Evolutionary conservation across 2,888 invertebrate genomes (phyloP).

Genomic region (Xestoiulus laeticollis): DNA sequence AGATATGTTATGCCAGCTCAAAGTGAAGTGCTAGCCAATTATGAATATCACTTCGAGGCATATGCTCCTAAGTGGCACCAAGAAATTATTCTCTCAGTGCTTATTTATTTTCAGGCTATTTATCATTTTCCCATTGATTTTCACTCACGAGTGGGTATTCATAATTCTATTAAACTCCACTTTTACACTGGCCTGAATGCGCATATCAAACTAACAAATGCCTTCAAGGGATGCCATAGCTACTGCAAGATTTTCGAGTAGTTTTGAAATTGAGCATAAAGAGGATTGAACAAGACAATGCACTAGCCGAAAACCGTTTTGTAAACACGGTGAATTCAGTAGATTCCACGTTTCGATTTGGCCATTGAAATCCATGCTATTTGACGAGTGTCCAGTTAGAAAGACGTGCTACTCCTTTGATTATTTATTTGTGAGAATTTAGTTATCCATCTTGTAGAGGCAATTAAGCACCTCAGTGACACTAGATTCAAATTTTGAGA

Average conservation of each 20-base stretch:
- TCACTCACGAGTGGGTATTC: not conserved
- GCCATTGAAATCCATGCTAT: too few relatives aligned
- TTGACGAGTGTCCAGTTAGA: too few relatives aligned
- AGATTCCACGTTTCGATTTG: too few relatives aligned
- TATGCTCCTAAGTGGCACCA: constrained; percentile 17
- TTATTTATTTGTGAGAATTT: too few relatives aligned
- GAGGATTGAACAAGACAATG: not conserved
- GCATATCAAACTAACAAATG: not conserved
- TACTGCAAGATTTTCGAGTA: not conserved
- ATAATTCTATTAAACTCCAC: not conserved
- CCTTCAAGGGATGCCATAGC: not conserved
- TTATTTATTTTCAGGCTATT: constrained; percentile 18
- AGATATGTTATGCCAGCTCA: not conserved
- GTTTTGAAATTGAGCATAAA: not conserved
- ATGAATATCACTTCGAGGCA: not conserved
- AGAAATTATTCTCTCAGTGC: constrained; percentile 2
- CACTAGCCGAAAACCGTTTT: not conserved
- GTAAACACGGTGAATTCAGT: not conserved
- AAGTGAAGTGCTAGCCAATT: constrained; percentile 13
- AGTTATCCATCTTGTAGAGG: too few relatives aligned
- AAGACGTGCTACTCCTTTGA: too few relatives aligned
- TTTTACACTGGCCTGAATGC: constrained; percentile 4
- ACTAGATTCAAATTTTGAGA: too few relatives aligned
- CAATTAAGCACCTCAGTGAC: too few relatives aligned
- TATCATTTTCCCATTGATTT: constrained; percentile 6